These are phyloP conservation scores for Leguminivora glycinivorella DNA, from an alignment of 1,140 invertebrate species.

Conservation along the genomic window DNA sequence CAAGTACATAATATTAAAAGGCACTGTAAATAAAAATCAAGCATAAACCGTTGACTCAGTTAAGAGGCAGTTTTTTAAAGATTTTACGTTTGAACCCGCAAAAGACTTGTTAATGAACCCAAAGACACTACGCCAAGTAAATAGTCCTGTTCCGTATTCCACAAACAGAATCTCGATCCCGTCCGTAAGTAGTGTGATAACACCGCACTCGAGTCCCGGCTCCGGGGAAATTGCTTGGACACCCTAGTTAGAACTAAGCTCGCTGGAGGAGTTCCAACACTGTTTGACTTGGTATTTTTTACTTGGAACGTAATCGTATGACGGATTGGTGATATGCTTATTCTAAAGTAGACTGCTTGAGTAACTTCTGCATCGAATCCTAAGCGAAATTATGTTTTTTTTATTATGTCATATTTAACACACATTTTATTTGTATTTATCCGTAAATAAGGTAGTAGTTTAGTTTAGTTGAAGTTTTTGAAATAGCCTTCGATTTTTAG, in stretches of 20 bases:
- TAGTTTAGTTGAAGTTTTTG: no score
- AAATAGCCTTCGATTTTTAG: no score
- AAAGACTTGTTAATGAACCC: conserved; percentile 1
- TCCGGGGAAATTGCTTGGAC: conserved; percentile 23
- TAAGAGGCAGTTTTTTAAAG: no score
- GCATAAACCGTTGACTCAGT: no score
- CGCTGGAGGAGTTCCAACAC: not conserved
- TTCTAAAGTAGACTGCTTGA: no score
- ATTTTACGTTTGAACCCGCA: not conserved
- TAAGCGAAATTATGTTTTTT: no score
- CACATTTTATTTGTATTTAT: no score
- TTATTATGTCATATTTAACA: no score
- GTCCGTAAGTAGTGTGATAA: conserved; percentile 9
- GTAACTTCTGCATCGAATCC: no score
- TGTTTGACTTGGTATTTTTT: not conserved
- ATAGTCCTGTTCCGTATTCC: conserved; percentile 7
- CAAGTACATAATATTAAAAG: no score
- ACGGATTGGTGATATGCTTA: not conserved
- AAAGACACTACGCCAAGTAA: not conserved
- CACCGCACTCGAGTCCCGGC: conserved; percentile 8
- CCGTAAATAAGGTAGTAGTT: no score
- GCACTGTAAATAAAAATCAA: no score
- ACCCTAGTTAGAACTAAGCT: conserved; percentile 24
- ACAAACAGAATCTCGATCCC: not conserved
- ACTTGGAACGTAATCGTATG: not conserved